Evolutionary conservation across 2,113 vertebrate genomes (phyloP).

Genomic region (Callaeas wilsoni): DNA sequence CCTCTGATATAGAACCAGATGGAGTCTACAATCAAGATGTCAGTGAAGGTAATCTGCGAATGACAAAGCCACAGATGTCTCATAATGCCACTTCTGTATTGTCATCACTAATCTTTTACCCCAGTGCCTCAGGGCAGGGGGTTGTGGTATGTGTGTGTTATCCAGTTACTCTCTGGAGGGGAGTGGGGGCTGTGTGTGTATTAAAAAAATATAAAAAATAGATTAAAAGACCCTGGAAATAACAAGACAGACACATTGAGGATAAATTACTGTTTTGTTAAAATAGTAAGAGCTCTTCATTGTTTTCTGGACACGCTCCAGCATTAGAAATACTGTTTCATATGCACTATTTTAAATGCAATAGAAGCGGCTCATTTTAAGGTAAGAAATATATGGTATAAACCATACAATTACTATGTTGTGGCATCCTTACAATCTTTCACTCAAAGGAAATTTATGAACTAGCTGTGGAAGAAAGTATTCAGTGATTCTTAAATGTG

Average conservation of each 20-base stretch:
- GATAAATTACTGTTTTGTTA: not conserved
- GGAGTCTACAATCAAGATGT: conserved; percentile 87
- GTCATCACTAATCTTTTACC: not conserved
- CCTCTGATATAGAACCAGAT: conserved; percentile 88
- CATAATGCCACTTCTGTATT: not conserved
- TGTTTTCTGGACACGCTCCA: not conserved
- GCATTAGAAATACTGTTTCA: not conserved
- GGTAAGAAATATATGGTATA: not conserved
- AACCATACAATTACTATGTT: not conserved
- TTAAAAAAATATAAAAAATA: not conserved
- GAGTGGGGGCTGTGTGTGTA: not conserved
- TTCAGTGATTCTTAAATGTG: not conserved
- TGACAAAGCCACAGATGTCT: not conserved
- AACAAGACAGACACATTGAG: not conserved
- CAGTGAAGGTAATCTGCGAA: conserved; percentile 83
- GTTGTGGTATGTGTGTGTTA: not conserved
- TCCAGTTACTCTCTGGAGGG: not conserved
- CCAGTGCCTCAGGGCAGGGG: not conserved
- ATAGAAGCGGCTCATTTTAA: not conserved
- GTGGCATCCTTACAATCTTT: not conserved
- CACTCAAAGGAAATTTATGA: not conserved
- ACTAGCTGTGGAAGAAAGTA: not conserved
- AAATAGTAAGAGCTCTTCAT: not conserved
- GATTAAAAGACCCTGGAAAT: not conserved
- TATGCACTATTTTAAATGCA: not conserved